Conservation (phyloP, 2,113 vertebrate species). For the Tinamus guttatus region DNA sequence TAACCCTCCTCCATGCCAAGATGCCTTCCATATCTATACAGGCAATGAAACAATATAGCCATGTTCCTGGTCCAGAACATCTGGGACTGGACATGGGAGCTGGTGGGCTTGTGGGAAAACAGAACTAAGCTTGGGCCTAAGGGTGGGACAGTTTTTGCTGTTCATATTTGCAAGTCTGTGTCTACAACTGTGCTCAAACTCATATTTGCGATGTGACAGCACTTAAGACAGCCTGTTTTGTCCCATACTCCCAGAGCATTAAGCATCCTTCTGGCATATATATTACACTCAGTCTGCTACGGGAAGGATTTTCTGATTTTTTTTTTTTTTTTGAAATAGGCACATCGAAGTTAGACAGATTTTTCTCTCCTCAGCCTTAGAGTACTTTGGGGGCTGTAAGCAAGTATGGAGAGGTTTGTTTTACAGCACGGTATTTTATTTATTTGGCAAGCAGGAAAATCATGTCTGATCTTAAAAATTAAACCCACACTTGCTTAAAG, state of each 20-base stretch:
- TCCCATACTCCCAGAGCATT: neutral
- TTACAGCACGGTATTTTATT: neutral
- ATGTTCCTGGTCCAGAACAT: neutral
- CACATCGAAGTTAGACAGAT: neutral
- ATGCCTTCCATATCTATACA: neutral
- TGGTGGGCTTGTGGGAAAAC: neutral
- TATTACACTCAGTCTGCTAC: neutral
- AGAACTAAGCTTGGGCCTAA: neutral
- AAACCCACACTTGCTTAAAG: neutral
- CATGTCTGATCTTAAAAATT: neutral
- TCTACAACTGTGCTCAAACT: neutral
- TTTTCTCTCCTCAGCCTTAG: neutral
- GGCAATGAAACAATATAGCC: neutral
- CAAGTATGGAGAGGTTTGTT: neutral
- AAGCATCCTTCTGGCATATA: neutral
- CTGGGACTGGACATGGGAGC: neutral
- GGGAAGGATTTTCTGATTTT: neutral
- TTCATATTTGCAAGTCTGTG: neutral
- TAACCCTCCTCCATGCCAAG: rapidly evolving
- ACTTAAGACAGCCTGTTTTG: neutral
- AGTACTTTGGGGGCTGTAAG: neutral
- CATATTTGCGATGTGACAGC: neutral
- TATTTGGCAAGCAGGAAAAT: neutral
- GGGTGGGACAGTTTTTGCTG: neutral
- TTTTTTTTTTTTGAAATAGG: neutral